Evolutionary conservation across 1,140 invertebrate genomes (phyloP).

Genomic region (Yoshiicerus persimilis): DNA sequence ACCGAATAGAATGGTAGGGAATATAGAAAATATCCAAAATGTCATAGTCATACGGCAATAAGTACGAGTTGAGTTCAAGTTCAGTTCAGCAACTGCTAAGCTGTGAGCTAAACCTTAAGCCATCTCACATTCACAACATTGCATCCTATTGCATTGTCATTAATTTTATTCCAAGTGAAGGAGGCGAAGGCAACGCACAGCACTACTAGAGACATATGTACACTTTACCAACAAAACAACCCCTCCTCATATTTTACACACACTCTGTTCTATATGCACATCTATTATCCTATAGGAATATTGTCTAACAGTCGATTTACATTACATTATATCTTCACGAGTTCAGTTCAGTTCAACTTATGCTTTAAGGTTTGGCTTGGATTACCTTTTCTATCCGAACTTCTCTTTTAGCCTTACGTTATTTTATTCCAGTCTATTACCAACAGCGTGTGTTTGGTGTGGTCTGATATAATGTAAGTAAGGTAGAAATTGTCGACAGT

Average conservation of each 20-base stretch:
- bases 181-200: neutral
- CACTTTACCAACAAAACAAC: neutral
- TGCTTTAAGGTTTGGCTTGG: no score
- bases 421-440: neutral
- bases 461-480: no score
- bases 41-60: neutral
- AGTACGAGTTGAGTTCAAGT: neutral
- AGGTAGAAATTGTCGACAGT: neutral
- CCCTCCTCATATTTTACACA: neutral
- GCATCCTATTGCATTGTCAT: conserved; percentile 19
- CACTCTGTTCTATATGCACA: neutral
- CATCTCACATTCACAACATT: conserved; percentile 7
- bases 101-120: neutral
- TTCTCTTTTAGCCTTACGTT: neutral
- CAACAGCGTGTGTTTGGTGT: neutral
- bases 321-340: neutral
- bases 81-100: neutral
- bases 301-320: no score
- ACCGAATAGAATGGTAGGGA: neutral
- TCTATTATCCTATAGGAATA: neutral
- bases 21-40: neutral
- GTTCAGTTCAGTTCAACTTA: neutral
- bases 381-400: neutral
- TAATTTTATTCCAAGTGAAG: neutral
- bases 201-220: neutral